A percentile compares a stretch with the other conserved stretches of the same genome.
phyloP scores from a whole-genome alignment of 2,797 vertebrate genomes.

The Perodicticus potto region DNA sequence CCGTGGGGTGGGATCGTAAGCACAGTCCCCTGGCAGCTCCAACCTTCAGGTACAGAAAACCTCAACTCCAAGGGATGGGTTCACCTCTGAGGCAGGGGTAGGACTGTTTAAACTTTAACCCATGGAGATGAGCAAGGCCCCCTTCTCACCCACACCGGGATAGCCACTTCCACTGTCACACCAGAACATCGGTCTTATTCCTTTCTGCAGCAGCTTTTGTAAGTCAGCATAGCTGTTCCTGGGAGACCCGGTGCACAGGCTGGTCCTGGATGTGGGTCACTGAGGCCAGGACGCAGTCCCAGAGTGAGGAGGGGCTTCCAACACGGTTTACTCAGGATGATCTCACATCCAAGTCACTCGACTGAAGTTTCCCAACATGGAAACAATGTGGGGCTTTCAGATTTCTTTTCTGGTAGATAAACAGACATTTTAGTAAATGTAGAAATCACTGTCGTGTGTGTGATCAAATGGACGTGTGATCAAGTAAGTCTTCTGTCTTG shows the following conservation, averaged over 20 bases:
- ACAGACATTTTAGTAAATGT: neutral
- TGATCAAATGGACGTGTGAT: accelerated
- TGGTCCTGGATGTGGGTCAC: neutral
- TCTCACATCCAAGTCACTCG: accelerated
- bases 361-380: accelerated
- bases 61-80: accelerated
- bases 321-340: neutral
- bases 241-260: neutral
- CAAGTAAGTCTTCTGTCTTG: accelerated
- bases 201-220: neutral
- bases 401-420: neutral
- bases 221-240: neutral
- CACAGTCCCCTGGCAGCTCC: accelerated
- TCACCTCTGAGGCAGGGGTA: accelerated
- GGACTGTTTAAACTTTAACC: accelerated
- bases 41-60: neutral
- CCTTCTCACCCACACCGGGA: accelerated
- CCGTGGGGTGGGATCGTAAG: no score
- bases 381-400: neutral
- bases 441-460: neutral
- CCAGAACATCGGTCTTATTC: neutral
- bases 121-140: neutral
- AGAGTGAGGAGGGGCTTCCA: neutral
- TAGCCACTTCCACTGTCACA: accelerated
- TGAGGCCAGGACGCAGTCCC: no score